phyloP scores from a whole-genome alignment of 2,113 vertebrate genomes.

The Butorides virescens region DNA sequence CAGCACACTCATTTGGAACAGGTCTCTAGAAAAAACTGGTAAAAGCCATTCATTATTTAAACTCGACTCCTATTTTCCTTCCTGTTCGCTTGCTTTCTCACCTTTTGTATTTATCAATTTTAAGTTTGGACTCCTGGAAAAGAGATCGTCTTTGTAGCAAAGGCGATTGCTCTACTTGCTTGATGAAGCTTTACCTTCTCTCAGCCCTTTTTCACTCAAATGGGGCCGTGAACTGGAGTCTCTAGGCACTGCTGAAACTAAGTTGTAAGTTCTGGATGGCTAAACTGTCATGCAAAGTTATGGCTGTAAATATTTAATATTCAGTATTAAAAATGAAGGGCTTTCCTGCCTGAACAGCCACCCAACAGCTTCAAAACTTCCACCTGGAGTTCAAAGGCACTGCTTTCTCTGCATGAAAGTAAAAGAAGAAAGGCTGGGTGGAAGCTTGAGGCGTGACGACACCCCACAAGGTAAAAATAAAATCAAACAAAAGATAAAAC shows the following conservation, averaged over 20 bases:
- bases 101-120: background rate
- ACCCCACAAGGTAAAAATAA: slow-evolving; percentile 30
- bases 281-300: background rate
- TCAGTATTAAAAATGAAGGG: slow-evolving; percentile 30
- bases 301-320: slow-evolving; percentile 42
- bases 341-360: background rate
- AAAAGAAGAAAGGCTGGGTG: slow-evolving; percentile 42
- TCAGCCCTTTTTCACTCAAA: background rate
- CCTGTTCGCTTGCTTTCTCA: background rate
- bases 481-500: slow-evolving; percentile 34
- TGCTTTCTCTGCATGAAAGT: background rate
- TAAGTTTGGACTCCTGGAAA: background rate
- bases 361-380: background rate
- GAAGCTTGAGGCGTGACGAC: background rate
- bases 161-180: background rate
- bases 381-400: slow-evolving; percentile 24
- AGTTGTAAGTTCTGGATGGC: background rate
- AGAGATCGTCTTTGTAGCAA: background rate
- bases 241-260: background rate
- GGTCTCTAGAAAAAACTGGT: background rate
- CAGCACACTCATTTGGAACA: background rate
- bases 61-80: background rate
- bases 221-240: background rate
- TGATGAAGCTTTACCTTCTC: background rate
- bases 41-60: background rate